Conservation (phyloP, 2,113 vertebrate species). For the Uropsilus gracilis region DNA sequence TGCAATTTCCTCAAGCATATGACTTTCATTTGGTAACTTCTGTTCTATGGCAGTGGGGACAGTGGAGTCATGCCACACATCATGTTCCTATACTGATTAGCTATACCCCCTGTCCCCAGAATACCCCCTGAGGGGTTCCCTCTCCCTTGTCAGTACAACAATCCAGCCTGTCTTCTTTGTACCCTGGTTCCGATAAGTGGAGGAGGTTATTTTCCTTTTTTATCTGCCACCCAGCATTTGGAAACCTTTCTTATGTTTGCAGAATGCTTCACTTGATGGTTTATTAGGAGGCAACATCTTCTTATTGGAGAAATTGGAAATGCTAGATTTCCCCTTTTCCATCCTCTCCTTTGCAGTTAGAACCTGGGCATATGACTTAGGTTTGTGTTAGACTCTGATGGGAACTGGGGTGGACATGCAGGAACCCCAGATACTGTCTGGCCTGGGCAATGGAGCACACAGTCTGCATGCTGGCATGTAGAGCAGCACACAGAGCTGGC, state of each 20-base stretch:
- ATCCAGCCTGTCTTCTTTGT: not conserved
- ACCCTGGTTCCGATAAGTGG: no score
- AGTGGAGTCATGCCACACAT: accelerated
- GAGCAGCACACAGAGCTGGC: not conserved
- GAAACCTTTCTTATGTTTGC: not conserved
- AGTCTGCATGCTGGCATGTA: not conserved
- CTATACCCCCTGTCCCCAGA: not conserved
- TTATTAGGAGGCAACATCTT: not conserved
- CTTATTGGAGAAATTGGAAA: not conserved
- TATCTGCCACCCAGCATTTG: not conserved
- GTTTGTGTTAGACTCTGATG: not conserved
- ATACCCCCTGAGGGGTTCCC: not conserved
- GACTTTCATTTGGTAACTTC: conserved; percentile 59
- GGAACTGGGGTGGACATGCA: not conserved
- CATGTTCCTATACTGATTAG: accelerated
- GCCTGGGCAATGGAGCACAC: no score
- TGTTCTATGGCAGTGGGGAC: not conserved
- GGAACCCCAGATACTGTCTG: not conserved
- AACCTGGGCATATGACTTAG: not conserved
- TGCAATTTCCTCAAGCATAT: conserved; percentile 63
- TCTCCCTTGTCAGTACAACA: not conserved
- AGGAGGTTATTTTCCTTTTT: not conserved
- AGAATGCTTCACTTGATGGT: not conserved
- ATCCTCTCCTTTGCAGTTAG: not conserved
- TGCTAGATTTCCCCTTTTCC: not conserved